Evolutionary conservation across 2,888 invertebrate genomes (phyloP), one percentile per base, ranked within the genome.

Genomic region (Synergus japonicus): DNA sequence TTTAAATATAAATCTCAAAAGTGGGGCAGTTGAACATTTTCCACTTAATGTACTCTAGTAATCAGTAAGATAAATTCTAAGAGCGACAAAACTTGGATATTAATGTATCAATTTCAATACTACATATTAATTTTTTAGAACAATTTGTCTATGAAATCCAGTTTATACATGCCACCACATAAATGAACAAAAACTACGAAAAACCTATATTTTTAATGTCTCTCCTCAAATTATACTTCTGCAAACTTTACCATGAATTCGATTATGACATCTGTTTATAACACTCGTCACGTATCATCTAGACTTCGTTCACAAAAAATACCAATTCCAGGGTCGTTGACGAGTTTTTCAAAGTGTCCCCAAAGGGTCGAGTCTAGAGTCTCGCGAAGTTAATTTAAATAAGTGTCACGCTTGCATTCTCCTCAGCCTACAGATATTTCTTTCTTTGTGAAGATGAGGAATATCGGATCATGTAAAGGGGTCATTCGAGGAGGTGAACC

Each of bases 351-450:
- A 49, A 49, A 54, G 43, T 13, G 60, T 60, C 60, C 60, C 60
- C 12, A 22, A 60, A 60, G 60, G 18, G 43, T 44, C 67, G 44
- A 18, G 41, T 65, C 37, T 65, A 15, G 15, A 37, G 12, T 44
- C 44, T 18, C 8, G 44, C 44, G 5, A n/a, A 77, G 60, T 79
- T 80, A 81, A 86, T 87, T 86, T 83, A 85, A 87, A 85, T 86
- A 87, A 87, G 83, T 82, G 84, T 83, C 81, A 81, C 82, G 69
- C 81, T 78, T 83, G 84, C 83, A 83, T 83, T 79, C 80, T 83
- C 80, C 80, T 80, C 76, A 80, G 80, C 78, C 81, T 77, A 64
- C 79, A 81, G 81, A 83, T 86, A 83, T 83, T 82, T 81, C 82
- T 83, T 76, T 77, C 12, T 37, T 15, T 15, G 9, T 29, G 60